Percentiles rank a stretch among this genome's conserved stretches.
phyloP scores from a whole-genome alignment of 1,140 invertebrate genomes.

The Halesus radiatus region DNA sequence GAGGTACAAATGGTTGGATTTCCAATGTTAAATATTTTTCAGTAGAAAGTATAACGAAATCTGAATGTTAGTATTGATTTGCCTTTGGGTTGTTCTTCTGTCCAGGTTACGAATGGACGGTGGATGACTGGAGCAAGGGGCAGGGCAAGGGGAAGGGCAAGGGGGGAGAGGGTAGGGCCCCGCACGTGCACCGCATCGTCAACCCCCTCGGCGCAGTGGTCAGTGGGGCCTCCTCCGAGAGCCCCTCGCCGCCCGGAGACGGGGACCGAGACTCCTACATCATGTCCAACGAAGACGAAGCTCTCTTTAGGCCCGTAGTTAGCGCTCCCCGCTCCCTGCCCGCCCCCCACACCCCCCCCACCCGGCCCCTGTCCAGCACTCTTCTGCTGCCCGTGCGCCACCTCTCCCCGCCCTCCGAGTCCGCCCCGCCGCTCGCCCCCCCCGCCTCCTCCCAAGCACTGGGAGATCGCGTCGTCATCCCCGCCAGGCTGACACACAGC shows the following conservation, averaged over 20 bases:
- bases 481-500: slow-evolving; percentile 59
- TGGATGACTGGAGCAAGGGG: slow-evolving; percentile 67
- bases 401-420: slow-evolving; percentile 58
- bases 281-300: slow-evolving; percentile 75
- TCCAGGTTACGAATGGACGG: slow-evolving; percentile 76
- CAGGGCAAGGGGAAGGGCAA: slow-evolving; percentile 1
- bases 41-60: slow-evolving; percentile 31
- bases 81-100: slow-evolving; percentile 84
- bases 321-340: slow-evolving; percentile 61
- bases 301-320: slow-evolving; percentile 74
- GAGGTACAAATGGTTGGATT: background rate
- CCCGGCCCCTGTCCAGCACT: slow-evolving; percentile 61
- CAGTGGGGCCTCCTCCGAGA: slow-evolving; percentile 69
- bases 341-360: slow-evolving; percentile 52
- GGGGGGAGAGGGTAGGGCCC: slow-evolving; percentile 55
- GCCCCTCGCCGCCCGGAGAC: slow-evolving; percentile 66
- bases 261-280: slow-evolving; percentile 71
- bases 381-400: slow-evolving; percentile 65
- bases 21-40: background rate
- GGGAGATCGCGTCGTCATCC: slow-evolving; percentile 62
- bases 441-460: slow-evolving; percentile 36
- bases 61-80: slow-evolving; percentile 67
- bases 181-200: slow-evolving; percentile 76
- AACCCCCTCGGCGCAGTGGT: slow-evolving; percentile 81
- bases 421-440: slow-evolving; percentile 48